Evolutionary conservation across 2,888 invertebrate genomes (phyloP).

Genomic region (Teleogryllus oceanicus): DNA sequence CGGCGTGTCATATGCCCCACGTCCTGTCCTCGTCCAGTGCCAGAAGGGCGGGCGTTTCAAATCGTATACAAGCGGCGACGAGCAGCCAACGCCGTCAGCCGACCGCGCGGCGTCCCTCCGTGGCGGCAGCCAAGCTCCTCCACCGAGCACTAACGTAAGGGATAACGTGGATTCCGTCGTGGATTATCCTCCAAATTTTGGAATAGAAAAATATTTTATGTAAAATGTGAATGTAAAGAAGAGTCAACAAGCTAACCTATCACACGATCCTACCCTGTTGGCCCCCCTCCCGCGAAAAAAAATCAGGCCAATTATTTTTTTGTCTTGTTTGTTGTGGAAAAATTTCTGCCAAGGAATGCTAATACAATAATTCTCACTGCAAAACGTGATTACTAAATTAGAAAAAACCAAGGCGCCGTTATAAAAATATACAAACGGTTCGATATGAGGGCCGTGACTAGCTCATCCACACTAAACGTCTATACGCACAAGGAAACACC

Average conservation of each 20-base stretch:
- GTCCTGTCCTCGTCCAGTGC: too few species aligned
- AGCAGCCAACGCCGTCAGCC: background rate
- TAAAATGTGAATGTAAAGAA: background rate
- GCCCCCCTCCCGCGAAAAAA: background rate
- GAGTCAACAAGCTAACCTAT: slow-evolving; percentile 10
- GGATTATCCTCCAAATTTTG: background rate
- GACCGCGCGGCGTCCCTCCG: background rate
- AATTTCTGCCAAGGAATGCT: background rate
- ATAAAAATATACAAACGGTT: slow-evolving; percentile 4
- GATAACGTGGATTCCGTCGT: background rate
- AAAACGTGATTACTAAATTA: background rate
- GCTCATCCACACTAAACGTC: slow-evolving; percentile 4
- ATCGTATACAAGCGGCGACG: slow-evolving; percentile 4
- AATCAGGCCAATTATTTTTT: background rate
- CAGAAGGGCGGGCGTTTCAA: background rate
- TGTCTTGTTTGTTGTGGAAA: background rate
- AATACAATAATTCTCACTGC: background rate
- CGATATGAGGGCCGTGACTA: slow-evolving; percentile 18
- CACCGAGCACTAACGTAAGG: background rate
- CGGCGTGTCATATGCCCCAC: too few species aligned
- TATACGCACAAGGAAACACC: slow-evolving; percentile 1
- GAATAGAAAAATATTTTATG: slow-evolving; percentile 6
- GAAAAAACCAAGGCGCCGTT: background rate
- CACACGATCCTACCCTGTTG: slow-evolving; percentile 4
- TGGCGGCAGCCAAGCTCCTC: background rate